Base-by-base conservation (phyloP, 1,140 invertebrate species). In the Temnothorax nylanderi region DNA sequence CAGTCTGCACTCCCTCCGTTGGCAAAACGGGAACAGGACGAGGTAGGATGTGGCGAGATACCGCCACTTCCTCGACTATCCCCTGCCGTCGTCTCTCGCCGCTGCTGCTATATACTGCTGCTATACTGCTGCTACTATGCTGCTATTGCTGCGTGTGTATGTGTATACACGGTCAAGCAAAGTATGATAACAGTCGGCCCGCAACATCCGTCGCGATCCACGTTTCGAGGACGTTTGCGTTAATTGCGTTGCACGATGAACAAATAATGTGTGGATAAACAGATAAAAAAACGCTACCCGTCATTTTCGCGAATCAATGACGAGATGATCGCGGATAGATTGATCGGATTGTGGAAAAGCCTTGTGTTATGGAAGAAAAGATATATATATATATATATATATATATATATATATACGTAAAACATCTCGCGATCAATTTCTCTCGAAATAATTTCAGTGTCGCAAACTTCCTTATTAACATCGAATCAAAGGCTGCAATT, bases 31-130 rank as follows among this genome's bases (percentile, higher is more conserved):
- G 80, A 89, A 89, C 87, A 88, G 90, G 86, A 85, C 80, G 87
- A 86, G 71, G 85, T 87, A 91, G 88, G 91, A 93, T 91, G 91
- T 89, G 85, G 87, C 81, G 87, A 91, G 91, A 92, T 92, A 93
- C 80, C 78, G 85, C 82, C 85, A 92, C 87, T 91, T 92, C 90
- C 92, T 93, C 86, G 69, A 37, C 69, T 60, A 67, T 74, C 72
- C 62, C 21, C 13, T 32, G 69, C 62, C 10, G 18, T 18, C 34
- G 21, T 8, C n/a, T n/a, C n/a, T n/a, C 18, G 21, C 65, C 41
- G 6, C 5, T 13, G 34, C 58, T 65, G 58, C 49, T 26, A 26
- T 1, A 1, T 26, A 26, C 26, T 26, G 26, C 26, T 26, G 26
- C 26, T 26, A 26, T 1, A n/a, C n/a, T n/a, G n/a, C n/a, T n/a